Base-by-base conservation (phyloP, 2,888 invertebrate genomes). In the Desoria tigrina region DNA sequence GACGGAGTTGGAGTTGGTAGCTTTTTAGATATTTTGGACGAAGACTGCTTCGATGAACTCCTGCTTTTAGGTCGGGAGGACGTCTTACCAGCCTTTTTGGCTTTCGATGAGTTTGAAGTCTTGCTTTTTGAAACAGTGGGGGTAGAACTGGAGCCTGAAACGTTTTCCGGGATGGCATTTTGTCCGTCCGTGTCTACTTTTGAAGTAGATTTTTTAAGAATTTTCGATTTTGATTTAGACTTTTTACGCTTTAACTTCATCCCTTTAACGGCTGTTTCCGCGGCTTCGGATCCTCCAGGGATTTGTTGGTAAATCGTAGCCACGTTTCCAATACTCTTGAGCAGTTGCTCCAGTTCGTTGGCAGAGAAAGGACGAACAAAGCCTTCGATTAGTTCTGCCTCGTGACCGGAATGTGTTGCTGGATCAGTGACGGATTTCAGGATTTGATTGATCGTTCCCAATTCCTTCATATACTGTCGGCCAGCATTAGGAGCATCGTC, bases 371-470 rank as follows among this genome's bases (percentile, higher is more conserved):
- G 55, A n/a, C 55, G 7, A 3, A 32, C 55, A 32, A 32, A 32
- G 16, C 55, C 55, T 14, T 32, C 32, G n/a, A 55, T 55, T 18
- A 55, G 4, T 32, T 23, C 26, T n/a, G 32, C 37, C 21, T 18
- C 37, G 6, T 27, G 55, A 21, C 32, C 27, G 9, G 6, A 28
- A 16, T 9, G 28, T n/a, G 7, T 55, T 4, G 11, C 7, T n/a
- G 28, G 28, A 55, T 55, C 55, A 16, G 55, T 55, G 6, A 55
- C 55, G 7, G 55, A 55, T 32, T 32, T 27, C 4, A 55, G 21
- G 32, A 55, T 28, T n/a, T 27, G 26, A 55, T 55, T 55, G n/a
- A 55, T 55, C 3, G 28, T 55, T n/a, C 16, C 28, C 32, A 55
- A 7, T 32, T 55, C 32, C 21, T 55, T 27, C 23, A 55, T 16